Percentiles rank a stretch among this genome's conserved stretches.
phyloP scores from a whole-genome alignment of 2,888 invertebrate species.

The Nomada fabriciana region DNA sequence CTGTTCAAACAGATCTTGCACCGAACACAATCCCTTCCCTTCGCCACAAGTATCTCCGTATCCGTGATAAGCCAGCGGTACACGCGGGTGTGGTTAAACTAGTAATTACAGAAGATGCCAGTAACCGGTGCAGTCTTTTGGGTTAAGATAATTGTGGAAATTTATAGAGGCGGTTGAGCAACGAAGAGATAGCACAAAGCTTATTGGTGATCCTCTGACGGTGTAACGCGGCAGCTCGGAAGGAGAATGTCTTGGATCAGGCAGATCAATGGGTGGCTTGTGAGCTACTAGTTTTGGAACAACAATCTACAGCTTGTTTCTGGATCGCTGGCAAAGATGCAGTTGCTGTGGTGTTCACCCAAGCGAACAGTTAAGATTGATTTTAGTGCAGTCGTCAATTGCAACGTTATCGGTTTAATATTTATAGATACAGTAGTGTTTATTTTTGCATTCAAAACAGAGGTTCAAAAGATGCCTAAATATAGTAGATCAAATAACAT shows the following conservation, averaged over 20 bases:
- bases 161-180: background rate
- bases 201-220: slow-evolving; percentile 40
- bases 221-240: slow-evolving; percentile 18
- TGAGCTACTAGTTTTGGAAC: slow-evolving; percentile 30
- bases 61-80: slow-evolving; percentile 1
- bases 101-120: too few relatives aligned
- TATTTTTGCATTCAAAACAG: too few relatives aligned
- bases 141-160: slow-evolving; percentile 21
- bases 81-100: background rate
- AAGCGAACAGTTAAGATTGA: background rate
- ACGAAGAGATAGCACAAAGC: slow-evolving; percentile 28
- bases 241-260: slow-evolving; percentile 42
- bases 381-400: background rate
- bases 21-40: slow-evolving; percentile 23
- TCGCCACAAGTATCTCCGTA: background rate
- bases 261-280: slow-evolving; percentile 43
- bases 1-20: slow-evolving; percentile 47
- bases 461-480: too few relatives aligned
- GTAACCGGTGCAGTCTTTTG: background rate
- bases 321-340: background rate
- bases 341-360: background rate
- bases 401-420: too few relatives aligned
- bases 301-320: slow-evolving; percentile 50
- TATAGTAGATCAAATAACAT: background rate
- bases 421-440: slow-evolving; percentile 9